phyloP scores from a whole-genome alignment of 2,797 vertebrate genomes.

The Chanos chanos region DNA sequence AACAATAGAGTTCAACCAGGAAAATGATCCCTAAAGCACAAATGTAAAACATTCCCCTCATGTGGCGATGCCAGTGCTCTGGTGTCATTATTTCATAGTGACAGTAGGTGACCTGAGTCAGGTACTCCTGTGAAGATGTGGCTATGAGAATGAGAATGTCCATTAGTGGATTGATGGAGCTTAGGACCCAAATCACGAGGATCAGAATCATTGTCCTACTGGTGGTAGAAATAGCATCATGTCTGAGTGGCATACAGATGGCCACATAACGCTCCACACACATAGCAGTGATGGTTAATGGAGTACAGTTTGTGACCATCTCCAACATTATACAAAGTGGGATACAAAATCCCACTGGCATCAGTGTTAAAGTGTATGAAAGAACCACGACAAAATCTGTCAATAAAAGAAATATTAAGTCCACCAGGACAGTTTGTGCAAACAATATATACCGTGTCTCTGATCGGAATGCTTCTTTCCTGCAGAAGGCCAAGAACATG shows the following conservation, averaged over 20 bases:
- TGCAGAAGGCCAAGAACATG: slow-evolving; percentile 46
- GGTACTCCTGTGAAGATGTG: slow-evolving; percentile 24
- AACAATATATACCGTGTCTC: slow-evolving; percentile 52
- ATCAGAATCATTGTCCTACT: slow-evolving; percentile 28
- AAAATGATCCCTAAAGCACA: slow-evolving; percentile 19
- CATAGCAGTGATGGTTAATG: slow-evolving; percentile 49
- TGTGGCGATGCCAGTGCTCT: slow-evolving; percentile 21
- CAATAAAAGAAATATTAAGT: slow-evolving; percentile 40
- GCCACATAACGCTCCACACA: slow-evolving; percentile 52
- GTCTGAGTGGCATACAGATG: slow-evolving; percentile 48
- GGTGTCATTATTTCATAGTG: slow-evolving; percentile 39
- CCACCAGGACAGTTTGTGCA: slow-evolving; percentile 45
- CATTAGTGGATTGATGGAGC: slow-evolving; percentile 19
- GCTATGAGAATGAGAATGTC: slow-evolving; percentile 35
- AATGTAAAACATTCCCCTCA: slow-evolving; percentile 10
- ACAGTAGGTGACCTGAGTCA: slow-evolving; percentile 29
- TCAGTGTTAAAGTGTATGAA: slow-evolving; percentile 21
- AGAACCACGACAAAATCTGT: slow-evolving; percentile 37
- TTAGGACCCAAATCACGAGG: slow-evolving; percentile 32
- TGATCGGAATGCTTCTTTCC: slow-evolving; percentile 41
- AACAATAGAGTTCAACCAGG: slow-evolving; percentile 32
- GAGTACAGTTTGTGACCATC: slow-evolving; percentile 28
- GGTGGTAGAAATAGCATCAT: slow-evolving; percentile 36
- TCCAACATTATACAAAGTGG: slow-evolving; percentile 41
- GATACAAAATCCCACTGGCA: slow-evolving; percentile 38